These are phyloP conservation scores for Pseudomyrmex dendroicus DNA, from an alignment of 1,140 invertebrate genomes.

Conservation along the genomic window DNA sequence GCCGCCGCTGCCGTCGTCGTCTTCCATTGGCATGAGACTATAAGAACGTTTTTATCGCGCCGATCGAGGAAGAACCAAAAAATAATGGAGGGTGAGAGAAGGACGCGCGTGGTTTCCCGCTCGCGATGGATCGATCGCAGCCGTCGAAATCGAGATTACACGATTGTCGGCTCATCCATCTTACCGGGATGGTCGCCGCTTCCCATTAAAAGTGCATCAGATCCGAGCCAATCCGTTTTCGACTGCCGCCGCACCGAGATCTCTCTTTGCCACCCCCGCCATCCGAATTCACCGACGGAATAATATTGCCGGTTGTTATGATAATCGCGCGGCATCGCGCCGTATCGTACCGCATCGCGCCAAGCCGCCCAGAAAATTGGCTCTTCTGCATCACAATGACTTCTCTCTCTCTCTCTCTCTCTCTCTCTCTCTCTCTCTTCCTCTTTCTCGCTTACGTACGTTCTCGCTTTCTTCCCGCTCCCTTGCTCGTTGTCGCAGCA, in stretches of 20 bases:
- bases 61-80: neutral
- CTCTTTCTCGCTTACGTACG: conserved; percentile 20
- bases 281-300: conserved; percentile 78
- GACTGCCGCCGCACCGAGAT: conserved; percentile 66
- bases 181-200: conserved; percentile 78
- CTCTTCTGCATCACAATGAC: conserved; percentile 86
- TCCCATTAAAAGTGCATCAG: conserved; percentile 85
- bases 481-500: conserved; percentile 40
- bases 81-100: neutral
- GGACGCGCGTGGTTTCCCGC: neutral
- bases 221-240: conserved; percentile 79
- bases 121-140: conserved; percentile 71
- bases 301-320: conserved; percentile 85
- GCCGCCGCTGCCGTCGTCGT: neutral
- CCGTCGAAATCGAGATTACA: conserved; percentile 79
- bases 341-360: conserved; percentile 83
- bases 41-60: conserved; percentile 1
- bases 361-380: conserved; percentile 86
- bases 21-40: neutral
- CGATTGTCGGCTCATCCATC: conserved; percentile 81
- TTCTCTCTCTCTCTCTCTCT: conserved; percentile 72
- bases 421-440: conserved; percentile 37
- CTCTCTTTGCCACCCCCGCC: conserved; percentile 33
- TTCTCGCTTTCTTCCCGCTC: conserved; percentile 49
- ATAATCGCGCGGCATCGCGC: conserved; percentile 84